Conservation (phyloP, 30 jellyfish, hydroid and myxozoan species). For the Hydractinia symbiolongicarpus region DNA sequence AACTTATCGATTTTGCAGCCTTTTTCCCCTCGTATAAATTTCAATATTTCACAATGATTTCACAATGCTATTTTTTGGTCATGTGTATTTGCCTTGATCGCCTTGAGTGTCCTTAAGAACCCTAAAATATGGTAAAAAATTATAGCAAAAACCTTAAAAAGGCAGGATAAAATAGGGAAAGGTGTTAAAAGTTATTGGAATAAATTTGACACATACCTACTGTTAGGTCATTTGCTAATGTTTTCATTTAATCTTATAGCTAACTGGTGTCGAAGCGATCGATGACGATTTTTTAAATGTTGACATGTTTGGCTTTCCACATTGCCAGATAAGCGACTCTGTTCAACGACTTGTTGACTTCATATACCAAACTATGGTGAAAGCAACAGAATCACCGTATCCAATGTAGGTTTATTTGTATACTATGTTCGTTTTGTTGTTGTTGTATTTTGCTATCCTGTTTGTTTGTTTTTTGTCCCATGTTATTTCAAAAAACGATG, state of each 20-base stretch:
- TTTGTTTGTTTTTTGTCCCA: not conserved
- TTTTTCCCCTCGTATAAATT: too few relatives aligned
- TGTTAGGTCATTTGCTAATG: not conserved
- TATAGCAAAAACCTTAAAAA: too few relatives aligned
- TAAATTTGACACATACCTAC: not conserved
- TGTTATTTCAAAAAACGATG: not conserved
- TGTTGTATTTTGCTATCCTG: too few relatives aligned
- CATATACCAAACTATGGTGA: constrained; percentile 55
- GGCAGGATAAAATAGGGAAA: too few relatives aligned
- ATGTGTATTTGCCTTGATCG: too few relatives aligned
- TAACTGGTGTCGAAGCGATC: constrained; percentile 62
- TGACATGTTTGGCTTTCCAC: constrained; percentile 67
- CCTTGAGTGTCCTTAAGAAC: too few relatives aligned
- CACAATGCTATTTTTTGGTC: too few relatives aligned
- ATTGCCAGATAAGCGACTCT: constrained; percentile 74
- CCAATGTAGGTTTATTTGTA: constrained; percentile 57
- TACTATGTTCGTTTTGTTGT: not conserved
- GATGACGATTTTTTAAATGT: constrained; percentile 57
- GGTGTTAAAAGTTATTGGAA: too few relatives aligned
- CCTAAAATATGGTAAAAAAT: too few relatives aligned
- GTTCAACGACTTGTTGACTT: constrained; percentile 53
- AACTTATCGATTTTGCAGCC: too few relatives aligned
- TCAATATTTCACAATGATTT: too few relatives aligned
- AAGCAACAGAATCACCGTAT: constrained; percentile 61
- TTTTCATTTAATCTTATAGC: constrained; percentile 24